Evolutionary conservation across 2,797 vertebrate genomes (phyloP), one percentile per base, ranked within the genome.

Genomic region (Lagodon rhomboides): DNA sequence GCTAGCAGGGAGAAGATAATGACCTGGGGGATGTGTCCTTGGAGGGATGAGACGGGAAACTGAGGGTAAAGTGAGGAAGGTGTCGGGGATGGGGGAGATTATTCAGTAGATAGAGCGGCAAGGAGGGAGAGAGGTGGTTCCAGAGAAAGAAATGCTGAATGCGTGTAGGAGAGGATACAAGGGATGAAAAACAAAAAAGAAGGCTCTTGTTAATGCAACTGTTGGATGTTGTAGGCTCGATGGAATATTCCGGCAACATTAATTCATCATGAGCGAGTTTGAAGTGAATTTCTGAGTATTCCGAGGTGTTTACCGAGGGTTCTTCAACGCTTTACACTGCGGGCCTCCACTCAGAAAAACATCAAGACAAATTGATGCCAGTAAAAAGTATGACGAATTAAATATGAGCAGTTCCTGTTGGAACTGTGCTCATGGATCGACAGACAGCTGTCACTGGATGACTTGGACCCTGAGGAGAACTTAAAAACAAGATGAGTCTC

Each of bases 21-120:
- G 84, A 85, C 77, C 66, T 20, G 62, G 61, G 73, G 64, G 66
- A 77, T 77, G 80, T 86, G 86, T 91, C 90, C 86, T 91, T 89
- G 87, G 79, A 85, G 80, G 64, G 74, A 84, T 70, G 69, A 74
- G 76, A 75, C 8, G 25, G 84, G 73, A 81, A 69, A 82, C 54
- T 76, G 82, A 73, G 83, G 62, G 69, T 60, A 73, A 62, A 80
- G 67, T 59, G 23, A 79, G 73, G 51, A 81, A 70, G 72, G 73
- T 73, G 72, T 41, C 4, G 6, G 59, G 73, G 53, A 85, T 81
- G 68, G 67, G 67, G 59, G 50, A 80, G 82, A 85, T 89, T 83
- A 81, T 71, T 22, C 18, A 60, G 73, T 63, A 86, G 87, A 86
- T 63, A 79, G 65, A 78, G 51, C 6, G 10, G 72, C 58, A 79